These are phyloP conservation scores for Octopus sinensis DNA, from an alignment of 1,140 invertebrate genomes.

Conservation along the genomic window DNA sequence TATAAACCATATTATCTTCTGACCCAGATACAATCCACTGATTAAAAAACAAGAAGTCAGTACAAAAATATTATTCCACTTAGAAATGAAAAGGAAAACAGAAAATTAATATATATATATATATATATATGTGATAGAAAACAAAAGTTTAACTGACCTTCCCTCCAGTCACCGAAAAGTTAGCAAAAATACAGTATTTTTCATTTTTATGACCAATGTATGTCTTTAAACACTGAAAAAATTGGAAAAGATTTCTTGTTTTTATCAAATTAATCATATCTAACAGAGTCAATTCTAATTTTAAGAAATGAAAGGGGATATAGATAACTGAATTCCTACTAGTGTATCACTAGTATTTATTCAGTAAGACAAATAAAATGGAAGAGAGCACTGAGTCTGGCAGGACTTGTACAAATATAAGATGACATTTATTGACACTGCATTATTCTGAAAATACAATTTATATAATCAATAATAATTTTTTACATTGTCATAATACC, in stretches of 20 bases:
- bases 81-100: background rate
- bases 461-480: too few species aligned
- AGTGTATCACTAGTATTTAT: too few species aligned
- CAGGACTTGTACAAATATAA: too few species aligned
- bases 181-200: slow-evolving; percentile 99
- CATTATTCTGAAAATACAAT: too few species aligned
- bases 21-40: slow-evolving; percentile 99
- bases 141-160: slow-evolving; percentile 68
- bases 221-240: slow-evolving; percentile 81
- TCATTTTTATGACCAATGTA: slow-evolving; percentile 98
- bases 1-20: slow-evolving; percentile 98
- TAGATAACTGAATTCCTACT: too few species aligned
- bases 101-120: background rate
- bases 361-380: too few species aligned
- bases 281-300: too few species aligned
- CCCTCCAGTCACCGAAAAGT: slow-evolving; percentile 98
- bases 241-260: slow-evolving; percentile 21
- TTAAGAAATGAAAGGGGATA: too few species aligned
- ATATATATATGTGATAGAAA: background rate
- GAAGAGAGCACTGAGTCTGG: too few species aligned
- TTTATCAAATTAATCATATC: background rate
- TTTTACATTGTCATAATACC: too few species aligned
- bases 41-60: slow-evolving; percentile 44
- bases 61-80: background rate
- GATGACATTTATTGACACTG: too few species aligned